These are phyloP conservation scores for Aurelia sp. DNA, from an alignment of 30 jellyfish, hydroid and myxozoan species.

Conservation along the genomic window DNA sequence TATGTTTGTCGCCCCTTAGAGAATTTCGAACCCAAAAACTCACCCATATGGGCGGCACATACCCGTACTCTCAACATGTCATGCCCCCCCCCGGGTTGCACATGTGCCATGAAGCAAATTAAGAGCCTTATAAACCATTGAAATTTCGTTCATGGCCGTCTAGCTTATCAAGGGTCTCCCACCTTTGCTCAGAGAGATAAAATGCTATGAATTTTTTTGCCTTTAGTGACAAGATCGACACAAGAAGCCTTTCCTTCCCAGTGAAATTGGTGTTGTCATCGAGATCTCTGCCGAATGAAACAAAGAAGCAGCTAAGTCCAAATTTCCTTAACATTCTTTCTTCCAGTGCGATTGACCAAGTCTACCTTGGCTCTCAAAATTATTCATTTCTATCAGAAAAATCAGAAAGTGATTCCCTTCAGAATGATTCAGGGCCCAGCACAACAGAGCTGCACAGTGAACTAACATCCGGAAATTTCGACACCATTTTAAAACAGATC, in stretches of 20 bases:
- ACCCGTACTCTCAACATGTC: too few relatives aligned
- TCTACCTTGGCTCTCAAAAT: constrained; percentile 29
- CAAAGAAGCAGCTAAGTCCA: constrained; percentile 9
- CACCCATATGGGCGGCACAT: too few relatives aligned
- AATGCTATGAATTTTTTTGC: neutral
- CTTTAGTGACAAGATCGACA: constrained; percentile 25
- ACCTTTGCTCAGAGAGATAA: too few relatives aligned
- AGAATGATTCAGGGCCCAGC: neutral
- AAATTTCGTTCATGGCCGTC: too few relatives aligned
- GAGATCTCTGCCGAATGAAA: constrained; percentile 10
- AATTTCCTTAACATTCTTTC: constrained; percentile 39
- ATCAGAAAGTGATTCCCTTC: neutral
- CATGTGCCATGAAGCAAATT: too few relatives aligned
- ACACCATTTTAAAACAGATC: constrained; percentile 64
- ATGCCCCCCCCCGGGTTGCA: too few relatives aligned
- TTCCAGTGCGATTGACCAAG: constrained; percentile 20
- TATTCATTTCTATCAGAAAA: constrained; percentile 28
- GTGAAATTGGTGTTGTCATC: constrained; percentile 47
- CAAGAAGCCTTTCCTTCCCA: constrained; percentile 34
- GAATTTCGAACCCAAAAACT: too few relatives aligned
- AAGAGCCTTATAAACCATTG: too few relatives aligned
- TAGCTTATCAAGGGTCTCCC: too few relatives aligned
- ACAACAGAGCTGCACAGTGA: neutral
- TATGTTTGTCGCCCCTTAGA: too few relatives aligned
- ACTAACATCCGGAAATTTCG: constrained; percentile 56